These are phyloP conservation scores for Centroberyx gerrardi DNA, from an alignment of 2,797 vertebrate species.

Conservation along the genomic window DNA sequence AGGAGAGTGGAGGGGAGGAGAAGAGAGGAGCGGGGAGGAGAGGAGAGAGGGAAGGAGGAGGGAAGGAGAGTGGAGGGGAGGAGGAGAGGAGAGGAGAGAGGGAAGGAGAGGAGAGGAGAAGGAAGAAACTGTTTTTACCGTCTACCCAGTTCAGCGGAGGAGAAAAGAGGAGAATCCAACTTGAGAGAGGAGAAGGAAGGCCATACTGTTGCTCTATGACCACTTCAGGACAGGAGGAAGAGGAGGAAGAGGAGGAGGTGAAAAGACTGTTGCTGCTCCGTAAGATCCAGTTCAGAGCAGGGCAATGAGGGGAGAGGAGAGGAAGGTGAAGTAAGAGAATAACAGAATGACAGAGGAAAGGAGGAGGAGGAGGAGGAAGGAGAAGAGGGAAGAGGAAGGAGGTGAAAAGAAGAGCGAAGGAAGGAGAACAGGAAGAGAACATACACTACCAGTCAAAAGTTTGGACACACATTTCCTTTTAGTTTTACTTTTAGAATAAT, in stretches of 20 bases:
- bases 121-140: background rate
- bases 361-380: background rate
- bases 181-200: no score
- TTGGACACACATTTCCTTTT: no score
- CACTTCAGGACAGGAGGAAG: background rate
- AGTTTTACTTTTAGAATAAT: no score
- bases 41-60: background rate
- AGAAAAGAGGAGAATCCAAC: no score
- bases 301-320: background rate
- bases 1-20: background rate
- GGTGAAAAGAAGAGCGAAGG: no score
- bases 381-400: no score
- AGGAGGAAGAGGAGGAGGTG: background rate
- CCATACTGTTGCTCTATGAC: no score
- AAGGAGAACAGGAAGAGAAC: no score
- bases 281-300: background rate
- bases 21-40: background rate
- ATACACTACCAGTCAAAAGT: no score
- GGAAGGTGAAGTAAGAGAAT: no score
- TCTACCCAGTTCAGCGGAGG: background rate
- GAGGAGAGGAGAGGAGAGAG: background rate
- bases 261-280: constrained; percentile 1
- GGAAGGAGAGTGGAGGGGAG: no score
- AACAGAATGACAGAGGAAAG: no score
- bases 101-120: background rate